Conservation (phyloP, 2,888 invertebrate genomes). For the Acleris cristana region DNA sequence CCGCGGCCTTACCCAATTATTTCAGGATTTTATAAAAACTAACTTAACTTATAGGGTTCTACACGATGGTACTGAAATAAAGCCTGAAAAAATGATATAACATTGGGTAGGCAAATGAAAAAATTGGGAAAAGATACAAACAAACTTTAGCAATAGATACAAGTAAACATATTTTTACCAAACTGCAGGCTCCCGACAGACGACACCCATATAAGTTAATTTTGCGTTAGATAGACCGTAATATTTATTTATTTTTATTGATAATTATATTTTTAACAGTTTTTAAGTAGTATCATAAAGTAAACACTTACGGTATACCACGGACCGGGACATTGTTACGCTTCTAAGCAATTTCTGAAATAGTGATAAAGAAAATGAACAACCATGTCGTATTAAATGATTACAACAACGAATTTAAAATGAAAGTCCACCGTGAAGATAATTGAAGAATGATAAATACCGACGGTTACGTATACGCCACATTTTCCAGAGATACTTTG, state of each 20-base stretch:
- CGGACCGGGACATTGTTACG: background rate
- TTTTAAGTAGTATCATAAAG: background rate
- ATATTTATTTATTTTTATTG: background rate
- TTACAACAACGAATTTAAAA: slow-evolving; percentile 2
- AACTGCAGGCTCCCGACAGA: too few relatives aligned
- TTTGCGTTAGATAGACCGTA: background rate
- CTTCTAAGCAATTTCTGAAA: background rate
- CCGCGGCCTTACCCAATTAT: too few relatives aligned
- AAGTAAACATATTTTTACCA: too few relatives aligned
- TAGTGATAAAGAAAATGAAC: background rate
- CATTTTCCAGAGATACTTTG: background rate
- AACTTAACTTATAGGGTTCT: too few relatives aligned
- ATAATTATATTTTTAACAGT: too few relatives aligned
- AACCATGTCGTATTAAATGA: slow-evolving; percentile 3
- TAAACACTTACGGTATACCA: slow-evolving; percentile 1
- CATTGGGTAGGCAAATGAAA: too few relatives aligned
- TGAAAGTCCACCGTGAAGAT: background rate
- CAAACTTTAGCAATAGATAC: too few relatives aligned
- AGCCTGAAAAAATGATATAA: too few relatives aligned
- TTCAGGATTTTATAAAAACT: too few relatives aligned
- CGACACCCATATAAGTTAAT: too few relatives aligned
- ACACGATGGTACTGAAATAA: too few relatives aligned
- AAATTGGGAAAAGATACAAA: too few relatives aligned
- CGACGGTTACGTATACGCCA: background rate
- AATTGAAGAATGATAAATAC: background rate